Evolutionary conservation across 2,797 vertebrate genomes (phyloP).

Genomic region (Fringilla coelebs): DNA sequence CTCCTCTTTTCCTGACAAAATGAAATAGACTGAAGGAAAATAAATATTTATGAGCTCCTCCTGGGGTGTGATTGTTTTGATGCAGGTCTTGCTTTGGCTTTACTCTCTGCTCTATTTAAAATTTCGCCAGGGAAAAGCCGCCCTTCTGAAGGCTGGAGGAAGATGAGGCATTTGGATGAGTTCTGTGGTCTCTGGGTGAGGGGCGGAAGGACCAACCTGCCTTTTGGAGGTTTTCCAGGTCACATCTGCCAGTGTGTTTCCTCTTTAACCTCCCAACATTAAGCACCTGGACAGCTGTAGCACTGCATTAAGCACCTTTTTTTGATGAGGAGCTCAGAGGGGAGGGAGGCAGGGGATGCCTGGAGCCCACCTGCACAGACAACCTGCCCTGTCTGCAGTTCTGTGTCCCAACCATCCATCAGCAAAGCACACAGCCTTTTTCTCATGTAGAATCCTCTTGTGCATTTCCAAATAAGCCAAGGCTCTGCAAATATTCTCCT

Average conservation of each 20-base stretch:
- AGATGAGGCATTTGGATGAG: not conserved
- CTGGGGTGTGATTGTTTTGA: constrained; percentile 28
- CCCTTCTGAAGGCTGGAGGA: not conserved
- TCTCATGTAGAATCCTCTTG: not conserved
- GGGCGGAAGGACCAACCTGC: not conserved
- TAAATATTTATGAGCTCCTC: constrained; percentile 60
- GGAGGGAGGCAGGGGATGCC: not conserved
- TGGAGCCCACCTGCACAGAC: not conserved
- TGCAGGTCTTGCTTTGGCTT: not conserved
- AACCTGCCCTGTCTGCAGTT: not conserved
- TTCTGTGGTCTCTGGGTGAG: not conserved
- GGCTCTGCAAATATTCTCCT: not conserved
- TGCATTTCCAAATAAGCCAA: not conserved
- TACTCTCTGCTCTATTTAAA: not conserved
- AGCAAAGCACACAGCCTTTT: not conserved
- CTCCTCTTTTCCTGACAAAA: constrained; percentile 7
- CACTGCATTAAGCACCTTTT: not conserved
- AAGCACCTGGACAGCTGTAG: constrained; percentile 40
- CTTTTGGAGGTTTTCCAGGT: constrained; percentile 44
- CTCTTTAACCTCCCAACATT: not conserved
- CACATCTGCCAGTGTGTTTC: not conserved
- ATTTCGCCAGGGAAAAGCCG: not conserved
- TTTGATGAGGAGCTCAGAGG: not conserved
- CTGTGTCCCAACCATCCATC: not conserved
- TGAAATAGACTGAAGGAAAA: not conserved